These are phyloP conservation scores for Drosophila birchii DNA, from an alignment of 2,888 invertebrate genomes.

Conservation along the genomic window DNA sequence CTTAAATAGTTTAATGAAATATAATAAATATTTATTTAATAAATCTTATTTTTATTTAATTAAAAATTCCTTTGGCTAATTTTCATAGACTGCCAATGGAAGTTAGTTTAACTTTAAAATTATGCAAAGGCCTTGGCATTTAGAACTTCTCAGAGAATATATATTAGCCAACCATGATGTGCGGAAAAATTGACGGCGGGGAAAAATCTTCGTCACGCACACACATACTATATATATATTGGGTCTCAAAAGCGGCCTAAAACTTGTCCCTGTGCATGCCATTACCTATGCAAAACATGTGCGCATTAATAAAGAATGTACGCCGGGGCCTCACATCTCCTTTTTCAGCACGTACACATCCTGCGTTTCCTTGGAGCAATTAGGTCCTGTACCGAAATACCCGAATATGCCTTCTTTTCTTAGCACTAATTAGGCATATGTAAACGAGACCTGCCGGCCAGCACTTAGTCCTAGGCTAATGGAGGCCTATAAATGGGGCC, in stretches of 20 bases:
- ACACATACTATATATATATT: neutral
- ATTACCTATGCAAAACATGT: conserved; percentile 80
- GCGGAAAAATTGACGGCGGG: conserved; percentile 6
- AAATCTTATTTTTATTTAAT: neutral
- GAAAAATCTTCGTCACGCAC: conserved; percentile 29
- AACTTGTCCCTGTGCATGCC: conserved; percentile 36
- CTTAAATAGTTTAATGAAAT: too few relatives aligned
- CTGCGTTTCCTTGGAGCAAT: conserved; percentile 29
- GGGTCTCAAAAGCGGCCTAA: conserved; percentile 7
- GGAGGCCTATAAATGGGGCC: conserved; percentile 45
- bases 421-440: conserved; percentile 36
- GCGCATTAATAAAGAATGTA: conserved; percentile 80
- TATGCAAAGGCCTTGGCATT: conserved; percentile 7
- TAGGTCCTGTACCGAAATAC: conserved; percentile 27
- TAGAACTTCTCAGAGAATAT: conserved; percentile 8
- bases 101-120: neutral
- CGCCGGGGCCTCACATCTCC: conserved; percentile 9
- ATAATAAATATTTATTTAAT: too few relatives aligned
- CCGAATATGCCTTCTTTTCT: conserved; percentile 28
- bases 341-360: conserved; percentile 15
- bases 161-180: conserved; percentile 29
- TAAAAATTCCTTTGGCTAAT: neutral
- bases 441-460: conserved; percentile 32
- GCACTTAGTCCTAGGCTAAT: conserved; percentile 34
- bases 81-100: neutral